Percentiles rank a stretch among this genome's conserved stretches.
phyloP scores from a whole-genome alignment of 2,797 vertebrate genomes.

The Lutra lutra region DNA sequence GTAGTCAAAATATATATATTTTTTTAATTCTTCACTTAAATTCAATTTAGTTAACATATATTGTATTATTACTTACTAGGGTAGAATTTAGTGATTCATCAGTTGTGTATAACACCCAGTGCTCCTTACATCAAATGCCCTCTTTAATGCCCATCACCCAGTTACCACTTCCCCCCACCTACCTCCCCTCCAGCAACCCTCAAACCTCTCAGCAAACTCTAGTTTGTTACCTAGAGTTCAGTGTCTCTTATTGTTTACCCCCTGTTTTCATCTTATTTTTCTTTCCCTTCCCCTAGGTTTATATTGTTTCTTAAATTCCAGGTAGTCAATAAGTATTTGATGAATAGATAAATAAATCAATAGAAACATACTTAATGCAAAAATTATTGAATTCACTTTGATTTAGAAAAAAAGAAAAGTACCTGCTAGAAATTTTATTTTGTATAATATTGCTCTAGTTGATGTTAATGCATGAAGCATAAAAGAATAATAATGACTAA shows the following conservation, averaged over 20 bases:
- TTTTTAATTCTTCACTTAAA: neutral
- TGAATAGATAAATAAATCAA: neutral
- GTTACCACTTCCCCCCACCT: neutral
- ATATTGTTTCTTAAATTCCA: neutral
- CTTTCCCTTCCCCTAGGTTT: neutral
- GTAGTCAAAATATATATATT: neutral
- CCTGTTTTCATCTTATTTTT: neutral
- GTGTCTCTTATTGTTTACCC: neutral
- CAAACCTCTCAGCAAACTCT: neutral
- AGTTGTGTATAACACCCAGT: neutral
- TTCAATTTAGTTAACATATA: neutral
- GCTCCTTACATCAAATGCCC: neutral
- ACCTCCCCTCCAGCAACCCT: neutral
- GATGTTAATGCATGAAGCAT: neutral
- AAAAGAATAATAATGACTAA: neutral
- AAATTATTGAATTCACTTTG: constrained; percentile 24
- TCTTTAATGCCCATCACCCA: neutral
- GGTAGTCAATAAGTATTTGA: neutral
- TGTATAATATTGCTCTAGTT: neutral
- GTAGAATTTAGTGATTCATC: neutral
- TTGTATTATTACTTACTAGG: neutral
- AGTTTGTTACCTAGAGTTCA: neutral
- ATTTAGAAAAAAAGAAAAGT: neutral
- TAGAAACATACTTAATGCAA: neutral
- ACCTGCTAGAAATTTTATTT: constrained; percentile 31